A percentile compares a stretch with the other conserved stretches of the same genome.
These are phyloP conservation scores for Hypotaenidia philippensis DNA, from an alignment of 2,797 vertebrate species.

Conservation along the genomic window DNA sequence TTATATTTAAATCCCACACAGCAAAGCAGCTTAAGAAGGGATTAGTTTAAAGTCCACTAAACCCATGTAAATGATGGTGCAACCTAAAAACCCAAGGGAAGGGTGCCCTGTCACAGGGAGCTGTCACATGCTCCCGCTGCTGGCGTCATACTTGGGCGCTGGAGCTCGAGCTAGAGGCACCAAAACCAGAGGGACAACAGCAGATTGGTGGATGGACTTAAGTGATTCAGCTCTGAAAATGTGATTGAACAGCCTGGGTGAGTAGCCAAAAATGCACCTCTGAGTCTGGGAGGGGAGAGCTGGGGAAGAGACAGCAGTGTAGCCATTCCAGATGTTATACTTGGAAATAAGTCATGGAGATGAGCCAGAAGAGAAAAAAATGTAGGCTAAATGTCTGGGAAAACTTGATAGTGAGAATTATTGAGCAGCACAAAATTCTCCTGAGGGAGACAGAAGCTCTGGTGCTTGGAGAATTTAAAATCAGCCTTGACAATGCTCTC, in stretches of 20 bases:
- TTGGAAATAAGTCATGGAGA: background rate
- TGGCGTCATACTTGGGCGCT: fast-evolving
- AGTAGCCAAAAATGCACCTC: background rate
- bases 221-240: background rate
- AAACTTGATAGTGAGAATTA: constrained; percentile 17
- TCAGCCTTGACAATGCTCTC: background rate
- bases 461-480: background rate
- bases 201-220: background rate
- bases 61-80: background rate
- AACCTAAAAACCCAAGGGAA: background rate
- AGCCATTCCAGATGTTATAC: background rate
- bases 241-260: background rate
- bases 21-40: constrained; percentile 22
- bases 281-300: background rate
- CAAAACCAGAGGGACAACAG: background rate
- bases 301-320: background rate
- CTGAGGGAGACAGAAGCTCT: constrained; percentile 14
- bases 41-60: constrained; percentile 32
- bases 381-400: constrained; percentile 12
- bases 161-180: background rate
- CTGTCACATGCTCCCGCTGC: background rate
- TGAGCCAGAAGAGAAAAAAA: background rate
- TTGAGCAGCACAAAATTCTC: constrained; percentile 23
- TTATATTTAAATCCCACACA: constrained; percentile 1
- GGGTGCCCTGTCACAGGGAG: background rate